A percentile compares a stretch with the other conserved stretches of the same genome.
Evolutionary conservation across 2,888 invertebrate genomes (phyloP).

Genomic region (Cerastis rubricosa): DNA sequence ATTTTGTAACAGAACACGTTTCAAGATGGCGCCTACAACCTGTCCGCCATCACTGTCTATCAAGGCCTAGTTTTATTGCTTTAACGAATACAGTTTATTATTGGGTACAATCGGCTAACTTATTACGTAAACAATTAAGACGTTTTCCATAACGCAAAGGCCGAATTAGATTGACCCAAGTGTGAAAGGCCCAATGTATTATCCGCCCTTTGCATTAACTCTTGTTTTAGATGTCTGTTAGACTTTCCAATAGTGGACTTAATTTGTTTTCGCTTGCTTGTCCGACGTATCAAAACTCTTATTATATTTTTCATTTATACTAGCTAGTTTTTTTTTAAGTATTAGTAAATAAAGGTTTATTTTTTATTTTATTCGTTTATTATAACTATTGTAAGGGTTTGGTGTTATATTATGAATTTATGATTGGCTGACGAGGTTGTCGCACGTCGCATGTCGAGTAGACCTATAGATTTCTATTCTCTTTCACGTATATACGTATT

Average conservation of each 20-base stretch:
- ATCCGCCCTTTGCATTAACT: conserved; percentile 47
- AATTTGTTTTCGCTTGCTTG: conserved; percentile 71
- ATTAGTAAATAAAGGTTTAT: conserved; percentile 68
- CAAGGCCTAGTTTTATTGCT: conserved; percentile 80
- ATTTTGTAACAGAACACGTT: conserved; percentile 56
- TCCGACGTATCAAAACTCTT: conserved; percentile 85
- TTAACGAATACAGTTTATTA: conserved; percentile 76
- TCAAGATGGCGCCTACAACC: conserved; percentile 56
- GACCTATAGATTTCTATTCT: conserved; percentile 32
- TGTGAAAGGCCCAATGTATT: conserved; percentile 38
- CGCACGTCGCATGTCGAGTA: conserved; percentile 22
- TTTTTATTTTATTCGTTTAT: conserved; percentile 58
- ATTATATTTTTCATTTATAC: conserved; percentile 78
- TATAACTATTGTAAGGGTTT: conserved; percentile 66
- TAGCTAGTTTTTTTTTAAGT: conserved; percentile 76
- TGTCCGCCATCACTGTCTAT: conserved; percentile 69
- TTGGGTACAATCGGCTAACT: conserved; percentile 73
- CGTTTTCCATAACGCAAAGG: conserved; percentile 53
- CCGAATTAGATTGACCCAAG: conserved; percentile 49
- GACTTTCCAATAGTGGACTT: conserved; percentile 73
- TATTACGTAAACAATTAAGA: conserved; percentile 67
- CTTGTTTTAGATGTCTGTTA: conserved; percentile 50
- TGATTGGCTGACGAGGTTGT: conserved; percentile 49
- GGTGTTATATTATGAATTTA: conserved; percentile 61
- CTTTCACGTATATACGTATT: conserved; percentile 28